These are phyloP conservation scores for Zaprionus bogoriensis DNA, from an alignment of 2,888 invertebrate species.

Conservation along the genomic window DNA sequence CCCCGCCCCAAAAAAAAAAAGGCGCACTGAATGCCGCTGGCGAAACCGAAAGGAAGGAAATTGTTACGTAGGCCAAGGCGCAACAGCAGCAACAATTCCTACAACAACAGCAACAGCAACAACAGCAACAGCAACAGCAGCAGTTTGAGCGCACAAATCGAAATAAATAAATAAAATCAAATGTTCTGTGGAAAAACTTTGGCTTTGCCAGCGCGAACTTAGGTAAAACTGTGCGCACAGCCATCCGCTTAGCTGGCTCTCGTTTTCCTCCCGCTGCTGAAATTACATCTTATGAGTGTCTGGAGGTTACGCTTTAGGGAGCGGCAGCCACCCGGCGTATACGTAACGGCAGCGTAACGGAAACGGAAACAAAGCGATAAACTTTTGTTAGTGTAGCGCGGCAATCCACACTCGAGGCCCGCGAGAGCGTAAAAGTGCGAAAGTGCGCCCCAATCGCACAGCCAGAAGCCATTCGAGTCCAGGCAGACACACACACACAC, in stretches of 20 bases:
- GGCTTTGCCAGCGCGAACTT: conserved; percentile 41
- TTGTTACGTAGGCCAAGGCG: conserved; percentile 60
- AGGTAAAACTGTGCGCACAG: conserved; percentile 47
- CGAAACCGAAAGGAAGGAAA: conserved; percentile 57
- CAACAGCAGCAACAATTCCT: conserved; percentile 21
- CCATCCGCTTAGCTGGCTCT: background rate
- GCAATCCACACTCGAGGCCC: conserved; percentile 61
- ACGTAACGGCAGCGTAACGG: conserved; percentile 63
- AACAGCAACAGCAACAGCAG: conserved; percentile 19
- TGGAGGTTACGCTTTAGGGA: conserved; percentile 64
- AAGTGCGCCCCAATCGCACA: conserved; percentile 43
- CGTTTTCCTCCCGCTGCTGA: conserved; percentile 27
- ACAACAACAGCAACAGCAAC: conserved; percentile 17
- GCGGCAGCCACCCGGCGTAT: conserved; percentile 30
- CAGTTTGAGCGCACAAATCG: conserved; percentile 56
- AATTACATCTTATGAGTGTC: conserved; percentile 77
- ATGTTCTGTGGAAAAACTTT: conserved; percentile 67
- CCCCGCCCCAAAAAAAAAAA: conserved; percentile 19
- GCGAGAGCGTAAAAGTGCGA: conserved; percentile 72
- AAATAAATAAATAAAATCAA: conserved; percentile 77
- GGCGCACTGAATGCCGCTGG: conserved; percentile 24
- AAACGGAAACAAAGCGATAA: conserved; percentile 77
- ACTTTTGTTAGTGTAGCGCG: conserved; percentile 68
- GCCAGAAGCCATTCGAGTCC: conserved; percentile 1
- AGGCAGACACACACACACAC: no score